Base-by-base conservation (phyloP, 2,888 invertebrate species). In the Papilio elwesi region DNA sequence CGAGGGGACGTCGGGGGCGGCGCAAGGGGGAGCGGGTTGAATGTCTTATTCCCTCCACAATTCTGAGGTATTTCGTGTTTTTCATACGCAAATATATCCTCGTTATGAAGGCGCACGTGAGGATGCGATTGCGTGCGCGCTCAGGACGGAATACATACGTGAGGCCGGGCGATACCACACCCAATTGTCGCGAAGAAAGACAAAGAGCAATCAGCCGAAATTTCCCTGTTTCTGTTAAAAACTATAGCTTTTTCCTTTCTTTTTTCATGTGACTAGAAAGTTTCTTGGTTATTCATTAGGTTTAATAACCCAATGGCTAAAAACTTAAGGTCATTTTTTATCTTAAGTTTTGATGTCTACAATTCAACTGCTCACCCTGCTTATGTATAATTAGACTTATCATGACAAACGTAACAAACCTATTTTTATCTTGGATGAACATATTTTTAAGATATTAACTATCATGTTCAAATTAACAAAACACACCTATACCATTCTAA, bases 61-160 rank as follows among this genome's bases (percentile, higher is more conserved):
- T 92, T 93, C 92, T 91, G 92, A 93, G 92, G 92, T 93, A 93
- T 93, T 93, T 92, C 93, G 92, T 93, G 93, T 93, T 93, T 93
- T 93, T 93, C 93, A 93, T 93, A 93, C 93, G 93, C 93, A 93
- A 93, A 93, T 93, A 93, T 93, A 92, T 93, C 92, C 92, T 93
- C 93, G 93, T 93, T 93, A 93, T 89, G 84, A 85, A 84, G 89
- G 90, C 89, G 90, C 92, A 92, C 92, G 93, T 92, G 92, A 92
- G 91, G 85, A 90, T 83, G 82, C 89, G 90, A 92, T 93, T 93
- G 93, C 92, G 91, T 90, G 87, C 86, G 88, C 87, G 88, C 84
- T 87, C 83, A 76, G 84, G 86, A 88, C 87, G 86, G 87, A 86
- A 16, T 57, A 84, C 83, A 85, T 83, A 82, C 83, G 83, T 80